Evolutionary conservation across 37 sponge, comb jelly and placozoan genomes (phyloP).

Genomic region (Hexactinellida sp.): DNA sequence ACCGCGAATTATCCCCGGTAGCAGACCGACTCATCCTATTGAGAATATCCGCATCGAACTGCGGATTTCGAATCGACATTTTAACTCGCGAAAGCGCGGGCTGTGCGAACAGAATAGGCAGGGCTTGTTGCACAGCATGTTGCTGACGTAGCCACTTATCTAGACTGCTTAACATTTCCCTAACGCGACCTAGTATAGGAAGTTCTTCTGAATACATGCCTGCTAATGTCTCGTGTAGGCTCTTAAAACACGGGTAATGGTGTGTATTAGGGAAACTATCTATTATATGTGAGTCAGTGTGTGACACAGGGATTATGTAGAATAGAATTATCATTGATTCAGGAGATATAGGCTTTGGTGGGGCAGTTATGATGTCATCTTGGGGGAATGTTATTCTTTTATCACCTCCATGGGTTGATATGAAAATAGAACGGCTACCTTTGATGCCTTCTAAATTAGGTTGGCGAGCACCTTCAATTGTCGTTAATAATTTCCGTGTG

Average conservation of each 20-base stretch:
- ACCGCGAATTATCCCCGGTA: background rate
- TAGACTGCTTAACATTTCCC: background rate
- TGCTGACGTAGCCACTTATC: background rate
- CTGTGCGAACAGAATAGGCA: background rate
- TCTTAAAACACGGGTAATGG: slow-evolving; percentile 5
- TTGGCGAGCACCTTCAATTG: background rate
- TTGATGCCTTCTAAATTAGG: background rate
- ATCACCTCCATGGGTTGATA: slow-evolving; percentile 45
- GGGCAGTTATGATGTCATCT: background rate
- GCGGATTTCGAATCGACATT: background rate
- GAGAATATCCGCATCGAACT: background rate
- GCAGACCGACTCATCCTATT: background rate
- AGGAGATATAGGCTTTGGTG: background rate
- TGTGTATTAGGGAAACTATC: slow-evolving; percentile 17
- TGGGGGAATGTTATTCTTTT: background rate
- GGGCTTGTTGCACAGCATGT: background rate
- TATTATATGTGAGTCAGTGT: background rate
- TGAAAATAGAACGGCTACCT: slow-evolving; percentile 41
- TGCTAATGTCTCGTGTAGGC: background rate
- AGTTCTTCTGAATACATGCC: background rate
- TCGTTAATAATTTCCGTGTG: slow-evolving; percentile 3
- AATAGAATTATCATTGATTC: slow-evolving; percentile 14
- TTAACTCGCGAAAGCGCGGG: background rate
- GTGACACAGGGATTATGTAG: background rate
- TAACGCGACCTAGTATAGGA: background rate